Base-by-base conservation (phyloP, 2,797 vertebrate genomes). In the Sebastiscus albofasciatus region DNA sequence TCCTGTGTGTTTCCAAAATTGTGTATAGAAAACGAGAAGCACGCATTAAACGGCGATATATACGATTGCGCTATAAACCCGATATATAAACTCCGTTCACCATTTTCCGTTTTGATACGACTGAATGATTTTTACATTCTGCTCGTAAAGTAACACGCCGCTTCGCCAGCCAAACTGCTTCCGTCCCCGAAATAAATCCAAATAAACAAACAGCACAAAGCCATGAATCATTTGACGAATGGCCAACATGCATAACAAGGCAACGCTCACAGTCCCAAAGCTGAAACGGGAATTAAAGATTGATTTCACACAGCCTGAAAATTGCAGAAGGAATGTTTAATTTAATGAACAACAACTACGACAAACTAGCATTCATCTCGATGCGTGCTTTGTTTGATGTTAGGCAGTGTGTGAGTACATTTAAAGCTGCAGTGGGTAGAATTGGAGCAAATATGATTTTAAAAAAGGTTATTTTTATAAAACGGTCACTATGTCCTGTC, bases 181-280 rank as follows among this genome's bases (percentile, higher is more conserved):
- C 54, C 59, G 16, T 62, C 65, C n/a, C 22, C 71, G 14, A 68
- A 81, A 72, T 77, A 39, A 72, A 69, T 72, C 55, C 69, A 61
- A 75, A 77, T 42, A 78, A 80, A 71, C 56, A 83, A 54, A 72
- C 34, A 42, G 42, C 46, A 83, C 42, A 83, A 69, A 80, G 66
- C 33, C 62, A 67, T 81, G 72, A 84, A 81, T 81, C 67, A 80
- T 80, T 33, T 86, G 81, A 89, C 16, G 64, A 84, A 85, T 39
- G 18, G 75, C 68, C 83, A 77, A 74, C 36, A 36, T 65, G 65
- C 65, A 81, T 75, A 80, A 56, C 20, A 26, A 58, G 36, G 58
- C 62, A 56, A 72, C 22, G 62, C 61, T 77, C 68, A 46, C 33
- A 65, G 56, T 61, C 54, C 39, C 26, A 62, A 26, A 31, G 72